Evolutionary conservation across 2,797 vertebrate species (phyloP), one percentile per base, ranked within the genome.

Genomic region (Neosalanx taihuensis): DNA sequence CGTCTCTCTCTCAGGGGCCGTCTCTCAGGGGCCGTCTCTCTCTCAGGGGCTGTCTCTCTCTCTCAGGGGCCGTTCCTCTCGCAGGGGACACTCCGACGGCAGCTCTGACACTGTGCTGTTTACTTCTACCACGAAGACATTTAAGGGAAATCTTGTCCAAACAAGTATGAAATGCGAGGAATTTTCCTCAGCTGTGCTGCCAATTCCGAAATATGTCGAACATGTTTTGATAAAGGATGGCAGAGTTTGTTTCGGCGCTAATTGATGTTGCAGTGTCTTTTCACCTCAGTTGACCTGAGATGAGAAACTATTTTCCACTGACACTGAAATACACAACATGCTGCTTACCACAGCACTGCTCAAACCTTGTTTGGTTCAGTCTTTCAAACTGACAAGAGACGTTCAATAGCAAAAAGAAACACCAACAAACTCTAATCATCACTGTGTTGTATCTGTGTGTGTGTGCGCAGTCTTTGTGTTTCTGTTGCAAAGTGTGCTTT

Each of bases 121-220:
- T 86, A 81, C 82, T 66, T 64, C 78, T 78, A 78, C 72, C 86
- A 80, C 23, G 76, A 69, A 81, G 80, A 80, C 85, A 87, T 90
- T 90, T 81, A 85, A 84, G 85, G 81, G 80, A 75, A 82, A 76
- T 86, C 86, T 86, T 89, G 77, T 86, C 83, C 76, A 87, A 90
- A 91, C 89, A 91, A 87, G 89, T 83, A 88, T 88, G 88, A 88
- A 86, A 92, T 89, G 79, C 89, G 82, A 88, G 85, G 88, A 90
- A 91, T 92, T 87, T 86, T 70, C 75, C 85, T 80, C 75, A 85
- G 79, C 72, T 76, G 72, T 83, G 75, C 56, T 74, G 89, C 84
- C 84, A 87, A 76, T 76, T 78, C 67, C 74, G 78, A 86, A 87
- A 87, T 70, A 85, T 89, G 79, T 75, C 79, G 60, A 79, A 79